These are phyloP conservation scores for Drosophila formosana DNA, from an alignment of 2,888 invertebrate species.

Conservation along the genomic window DNA sequence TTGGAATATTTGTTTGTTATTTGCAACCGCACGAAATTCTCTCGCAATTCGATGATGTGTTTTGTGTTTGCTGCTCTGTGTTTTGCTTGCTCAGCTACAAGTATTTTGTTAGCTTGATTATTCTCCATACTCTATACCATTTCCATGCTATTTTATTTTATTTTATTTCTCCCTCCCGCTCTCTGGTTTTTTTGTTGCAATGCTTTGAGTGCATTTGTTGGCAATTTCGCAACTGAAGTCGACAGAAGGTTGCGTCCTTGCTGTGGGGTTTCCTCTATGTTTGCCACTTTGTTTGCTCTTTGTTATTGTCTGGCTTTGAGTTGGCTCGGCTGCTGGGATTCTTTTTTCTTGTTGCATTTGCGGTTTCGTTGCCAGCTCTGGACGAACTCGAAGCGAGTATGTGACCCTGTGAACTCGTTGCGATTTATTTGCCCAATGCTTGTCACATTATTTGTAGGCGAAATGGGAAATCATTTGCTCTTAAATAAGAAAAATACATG, in stretches of 20 bases:
- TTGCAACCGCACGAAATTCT: constrained; percentile 28
- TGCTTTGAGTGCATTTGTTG: constrained; percentile 55
- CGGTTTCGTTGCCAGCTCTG: constrained; percentile 19
- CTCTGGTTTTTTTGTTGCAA: constrained; percentile 23
- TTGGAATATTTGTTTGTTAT: constrained; percentile 23
- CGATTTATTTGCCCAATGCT: constrained; percentile 20
- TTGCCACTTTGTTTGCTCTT: constrained; percentile 46
- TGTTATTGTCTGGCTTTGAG: constrained; percentile 38
- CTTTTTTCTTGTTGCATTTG: not conserved
- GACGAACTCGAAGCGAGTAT: not conserved
- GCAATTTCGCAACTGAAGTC: constrained; percentile 24
- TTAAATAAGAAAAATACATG: constrained; percentile 54
- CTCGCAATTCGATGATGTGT: constrained; percentile 5
- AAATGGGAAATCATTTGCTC: constrained; percentile 6
- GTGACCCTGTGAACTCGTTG: constrained; percentile 17
- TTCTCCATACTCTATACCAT: not conserved
- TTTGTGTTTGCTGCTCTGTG: constrained; percentile 9
- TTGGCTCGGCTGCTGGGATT: constrained; percentile 4
- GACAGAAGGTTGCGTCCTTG: constrained; percentile 11
- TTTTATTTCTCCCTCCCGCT: constrained; percentile 10
- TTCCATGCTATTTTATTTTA: constrained; percentile 26
- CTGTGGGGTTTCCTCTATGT: constrained; percentile 30
- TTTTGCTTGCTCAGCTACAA: constrained; percentile 17
- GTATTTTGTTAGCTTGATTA: constrained; percentile 28
- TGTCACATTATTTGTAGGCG: constrained; percentile 5